These are phyloP conservation scores for Caenorhabditis inopinata DNA, from an alignment of 1,140 invertebrate genomes.

Conservation along the genomic window DNA sequence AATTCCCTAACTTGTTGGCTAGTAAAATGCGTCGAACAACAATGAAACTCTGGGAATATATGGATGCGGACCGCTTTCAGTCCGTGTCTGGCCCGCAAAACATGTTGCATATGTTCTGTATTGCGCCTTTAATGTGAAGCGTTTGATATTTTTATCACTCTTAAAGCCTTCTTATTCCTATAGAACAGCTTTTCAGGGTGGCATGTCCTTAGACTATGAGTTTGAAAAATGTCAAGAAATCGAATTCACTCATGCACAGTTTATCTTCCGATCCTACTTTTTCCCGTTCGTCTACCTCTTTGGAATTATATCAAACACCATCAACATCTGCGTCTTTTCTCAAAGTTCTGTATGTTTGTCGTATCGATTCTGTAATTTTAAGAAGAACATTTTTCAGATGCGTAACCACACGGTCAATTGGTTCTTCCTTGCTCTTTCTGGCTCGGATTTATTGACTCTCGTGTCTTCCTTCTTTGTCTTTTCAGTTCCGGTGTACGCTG, in stretches of 20 bases:
- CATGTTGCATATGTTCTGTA: too few relatives aligned
- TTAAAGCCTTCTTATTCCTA: too few relatives aligned
- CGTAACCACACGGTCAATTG: constrained; percentile 45
- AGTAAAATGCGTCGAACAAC: too few relatives aligned
- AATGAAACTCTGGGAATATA: too few relatives aligned
- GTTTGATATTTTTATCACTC: too few relatives aligned
- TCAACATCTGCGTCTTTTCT: constrained; percentile 47
- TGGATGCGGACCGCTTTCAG: too few relatives aligned
- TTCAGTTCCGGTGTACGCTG: constrained; percentile 45
- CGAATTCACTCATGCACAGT: constrained; percentile 37
- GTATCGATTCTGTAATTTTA: not conserved
- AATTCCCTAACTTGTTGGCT: too few relatives aligned
- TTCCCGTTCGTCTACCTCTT: constrained; percentile 42
- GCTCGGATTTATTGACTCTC: constrained; percentile 33
- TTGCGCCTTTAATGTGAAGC: too few relatives aligned
- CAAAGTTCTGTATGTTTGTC: constrained; percentile 15
- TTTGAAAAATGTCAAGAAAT: not conserved
- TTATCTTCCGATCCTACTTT: constrained; percentile 39
- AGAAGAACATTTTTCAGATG: constrained; percentile 36
- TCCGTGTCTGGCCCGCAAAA: too few relatives aligned
- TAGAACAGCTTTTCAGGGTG: constrained; percentile 7
- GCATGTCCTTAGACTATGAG: constrained; percentile 9
- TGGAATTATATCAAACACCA: constrained; percentile 39
- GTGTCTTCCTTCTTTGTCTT: constrained; percentile 47
- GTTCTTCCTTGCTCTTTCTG: constrained; percentile 45